phyloP scores from a whole-genome alignment of 2,888 invertebrate genomes.

The Xestia ashworthii region DNA sequence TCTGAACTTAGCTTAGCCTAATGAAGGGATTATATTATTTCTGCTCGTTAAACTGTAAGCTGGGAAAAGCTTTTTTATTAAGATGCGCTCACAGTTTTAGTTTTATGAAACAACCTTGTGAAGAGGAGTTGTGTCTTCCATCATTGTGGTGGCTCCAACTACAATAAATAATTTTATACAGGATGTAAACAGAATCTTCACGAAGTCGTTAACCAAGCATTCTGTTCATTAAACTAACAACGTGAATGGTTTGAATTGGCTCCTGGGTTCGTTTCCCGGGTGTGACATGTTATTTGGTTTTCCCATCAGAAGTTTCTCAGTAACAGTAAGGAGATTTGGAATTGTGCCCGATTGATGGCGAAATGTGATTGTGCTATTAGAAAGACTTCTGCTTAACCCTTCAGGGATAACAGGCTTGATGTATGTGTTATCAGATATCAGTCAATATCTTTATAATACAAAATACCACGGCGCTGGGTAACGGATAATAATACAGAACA shows the following conservation, averaged over 20 bases:
- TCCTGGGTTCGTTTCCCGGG: no score
- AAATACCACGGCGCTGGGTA: not conserved
- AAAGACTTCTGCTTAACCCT: not conserved
- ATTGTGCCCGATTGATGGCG: no score
- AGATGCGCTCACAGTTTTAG: not conserved
- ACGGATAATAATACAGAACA: slow-evolving; percentile 53
- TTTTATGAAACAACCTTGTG: not conserved
- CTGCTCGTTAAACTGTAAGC: slow-evolving; percentile 34
- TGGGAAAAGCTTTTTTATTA: not conserved
- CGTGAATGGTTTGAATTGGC: no score
- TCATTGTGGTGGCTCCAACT: not conserved
- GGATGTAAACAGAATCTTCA: no score
- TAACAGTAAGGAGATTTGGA: no score
- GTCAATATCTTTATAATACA: slow-evolving; percentile 19
- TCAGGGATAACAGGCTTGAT: not conserved
- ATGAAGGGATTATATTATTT: slow-evolving; percentile 23
- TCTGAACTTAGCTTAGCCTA: slow-evolving; percentile 19
- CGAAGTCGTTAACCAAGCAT: no score
- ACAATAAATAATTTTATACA: not conserved
- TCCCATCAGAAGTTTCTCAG: no score
- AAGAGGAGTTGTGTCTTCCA: not conserved
- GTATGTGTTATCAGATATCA: slow-evolving; percentile 31
- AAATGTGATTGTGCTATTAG: no score
- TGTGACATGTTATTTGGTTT: no score
- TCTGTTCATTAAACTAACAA: no score